These are phyloP conservation scores for Moxostoma hubbsi DNA, from an alignment of 2,797 vertebrate genomes.

Conservation along the genomic window DNA sequence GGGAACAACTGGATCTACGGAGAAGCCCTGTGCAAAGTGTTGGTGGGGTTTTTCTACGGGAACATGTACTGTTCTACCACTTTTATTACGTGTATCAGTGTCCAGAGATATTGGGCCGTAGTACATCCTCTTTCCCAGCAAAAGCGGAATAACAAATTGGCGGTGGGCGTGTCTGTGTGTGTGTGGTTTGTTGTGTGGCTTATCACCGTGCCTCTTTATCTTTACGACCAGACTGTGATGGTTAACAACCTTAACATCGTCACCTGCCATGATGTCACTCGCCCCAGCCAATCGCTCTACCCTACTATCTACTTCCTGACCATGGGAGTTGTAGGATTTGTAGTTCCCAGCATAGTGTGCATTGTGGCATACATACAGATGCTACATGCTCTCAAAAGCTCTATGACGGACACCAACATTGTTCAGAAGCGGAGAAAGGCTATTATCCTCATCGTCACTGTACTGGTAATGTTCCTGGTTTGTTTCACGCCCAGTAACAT, in stretches of 20 bases:
- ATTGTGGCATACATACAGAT: constrained; percentile 81
- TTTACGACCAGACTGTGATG: constrained; percentile 82
- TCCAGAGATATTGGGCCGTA: constrained; percentile 88
- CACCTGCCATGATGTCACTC: constrained; percentile 89
- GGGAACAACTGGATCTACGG: constrained; percentile 88
- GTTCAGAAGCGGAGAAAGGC: constrained; percentile 82
- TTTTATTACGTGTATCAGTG: constrained; percentile 88
- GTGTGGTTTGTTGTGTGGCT: constrained; percentile 82
- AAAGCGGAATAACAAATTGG: constrained; percentile 57
- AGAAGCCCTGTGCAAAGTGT: constrained; percentile 81
- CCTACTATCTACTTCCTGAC: constrained; percentile 86
- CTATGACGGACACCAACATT: constrained; percentile 65
- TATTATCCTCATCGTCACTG: constrained; percentile 82
- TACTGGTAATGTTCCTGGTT: constrained; percentile 87
- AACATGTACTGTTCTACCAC: constrained; percentile 95
- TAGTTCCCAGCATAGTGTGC: constrained; percentile 81
- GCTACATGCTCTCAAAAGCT: constrained; percentile 73
- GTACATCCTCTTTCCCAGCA: constrained; percentile 81
- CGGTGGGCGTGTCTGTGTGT: constrained; percentile 69
- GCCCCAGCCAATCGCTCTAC: constrained; percentile 59
- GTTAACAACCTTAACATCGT: constrained; percentile 73
- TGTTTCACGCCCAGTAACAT: constrained; percentile 92
- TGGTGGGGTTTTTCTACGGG: constrained; percentile 88
- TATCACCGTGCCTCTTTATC: constrained; percentile 70
- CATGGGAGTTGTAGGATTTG: constrained; percentile 78